Conservation (phyloP, 2,888 invertebrate species). For the Scaptomyza tumidula region DNA sequence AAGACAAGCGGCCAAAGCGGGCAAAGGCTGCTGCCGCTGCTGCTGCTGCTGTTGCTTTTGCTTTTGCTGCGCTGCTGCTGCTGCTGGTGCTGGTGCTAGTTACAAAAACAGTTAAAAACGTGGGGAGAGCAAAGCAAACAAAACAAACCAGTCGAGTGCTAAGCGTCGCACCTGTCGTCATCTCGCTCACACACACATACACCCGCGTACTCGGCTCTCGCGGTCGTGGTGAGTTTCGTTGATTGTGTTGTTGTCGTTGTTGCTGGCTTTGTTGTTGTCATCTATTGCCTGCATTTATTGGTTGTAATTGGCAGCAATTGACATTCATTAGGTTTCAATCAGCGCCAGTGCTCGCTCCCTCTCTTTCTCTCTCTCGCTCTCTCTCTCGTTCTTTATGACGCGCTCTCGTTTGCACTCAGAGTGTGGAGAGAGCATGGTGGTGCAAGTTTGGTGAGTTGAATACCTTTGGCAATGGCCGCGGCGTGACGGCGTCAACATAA, state of each 20-base stretch:
- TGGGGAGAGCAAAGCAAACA: conserved; percentile 34
- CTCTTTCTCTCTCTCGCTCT: neutral
- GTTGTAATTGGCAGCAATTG: conserved; percentile 83
- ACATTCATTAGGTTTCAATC: conserved; percentile 82
- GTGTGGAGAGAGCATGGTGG: neutral
- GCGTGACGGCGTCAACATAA: conserved; percentile 36
- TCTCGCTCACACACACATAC: conserved; percentile 62
- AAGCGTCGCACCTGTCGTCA: conserved; percentile 63
- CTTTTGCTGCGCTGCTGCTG: conserved; percentile 33
- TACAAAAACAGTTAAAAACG: conserved; percentile 28
- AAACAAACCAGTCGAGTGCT: conserved; percentile 58
- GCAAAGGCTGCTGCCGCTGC: conserved; percentile 39
- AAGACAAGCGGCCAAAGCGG: conserved; percentile 29
- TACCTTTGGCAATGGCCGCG: conserved; percentile 63
- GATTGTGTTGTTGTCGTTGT: conserved; percentile 19
- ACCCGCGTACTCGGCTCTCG: conserved; percentile 27
- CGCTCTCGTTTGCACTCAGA: neutral
- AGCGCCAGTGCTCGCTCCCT: conserved; percentile 38
- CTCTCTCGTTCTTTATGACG: neutral
- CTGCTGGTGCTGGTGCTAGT: conserved; percentile 26
- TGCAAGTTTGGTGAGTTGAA: conserved; percentile 49
- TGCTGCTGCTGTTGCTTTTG: conserved; percentile 15
- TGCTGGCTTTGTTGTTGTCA: conserved; percentile 44
- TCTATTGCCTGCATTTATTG: conserved; percentile 81
- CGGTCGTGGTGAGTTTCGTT: conserved; percentile 46